These are phyloP conservation scores for Archips crataeganus DNA, from an alignment of 2,888 invertebrate genomes.

Conservation along the genomic window DNA sequence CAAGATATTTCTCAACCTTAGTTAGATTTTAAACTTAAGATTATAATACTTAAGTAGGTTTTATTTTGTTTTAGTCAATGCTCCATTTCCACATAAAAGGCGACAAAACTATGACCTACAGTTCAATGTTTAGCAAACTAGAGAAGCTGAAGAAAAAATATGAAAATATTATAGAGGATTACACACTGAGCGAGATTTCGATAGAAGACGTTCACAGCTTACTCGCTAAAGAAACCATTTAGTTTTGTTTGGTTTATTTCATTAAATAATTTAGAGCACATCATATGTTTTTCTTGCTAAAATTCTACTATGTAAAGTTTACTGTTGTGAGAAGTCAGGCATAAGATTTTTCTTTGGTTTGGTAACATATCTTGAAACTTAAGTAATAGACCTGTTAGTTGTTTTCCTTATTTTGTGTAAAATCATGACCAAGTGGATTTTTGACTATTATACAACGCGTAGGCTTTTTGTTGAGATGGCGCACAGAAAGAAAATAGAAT, in stretches of 20 bases:
- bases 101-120: constrained; percentile 29
- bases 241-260: not conserved
- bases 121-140: constrained; percentile 39
- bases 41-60: not conserved
- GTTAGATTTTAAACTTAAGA: not conserved
- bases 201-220: constrained; percentile 33
- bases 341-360: not conserved
- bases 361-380: too few species aligned
- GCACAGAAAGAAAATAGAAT: constrained; percentile 62
- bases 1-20: too few species aligned
- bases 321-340: not conserved
- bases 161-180: constrained; percentile 39
- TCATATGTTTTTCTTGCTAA: too few species aligned
- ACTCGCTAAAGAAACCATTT: not conserved
- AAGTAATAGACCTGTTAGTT: too few species aligned
- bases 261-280: not conserved
- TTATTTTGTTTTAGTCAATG: constrained; percentile 38
- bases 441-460: not conserved
- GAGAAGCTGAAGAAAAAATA: constrained; percentile 34
- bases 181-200: constrained; percentile 37
- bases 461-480: constrained; percentile 49
- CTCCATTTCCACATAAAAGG: constrained; percentile 41
- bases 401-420: not conserved
- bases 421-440: constrained; percentile 19
- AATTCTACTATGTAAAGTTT: too few species aligned